phyloP scores from a whole-genome alignment of 1,140 invertebrate species.

The Tetragonula clypearis region DNA sequence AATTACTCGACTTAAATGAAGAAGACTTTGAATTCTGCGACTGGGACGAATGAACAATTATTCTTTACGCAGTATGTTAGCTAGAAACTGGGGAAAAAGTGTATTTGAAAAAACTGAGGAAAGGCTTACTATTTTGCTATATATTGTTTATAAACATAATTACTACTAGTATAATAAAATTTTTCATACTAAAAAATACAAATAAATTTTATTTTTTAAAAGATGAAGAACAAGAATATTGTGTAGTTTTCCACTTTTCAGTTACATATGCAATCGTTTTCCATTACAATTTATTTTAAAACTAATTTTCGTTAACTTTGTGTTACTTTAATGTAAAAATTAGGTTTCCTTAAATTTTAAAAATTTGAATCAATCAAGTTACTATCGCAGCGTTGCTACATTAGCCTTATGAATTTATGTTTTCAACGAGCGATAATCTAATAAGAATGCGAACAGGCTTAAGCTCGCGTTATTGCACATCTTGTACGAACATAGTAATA shows the following conservation, averaged over 20 bases:
- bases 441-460: not conserved
- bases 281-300: not conserved
- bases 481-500: constrained; percentile 25
- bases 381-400: not conserved
- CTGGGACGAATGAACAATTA: constrained; percentile 58
- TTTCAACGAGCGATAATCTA: constrained; percentile 1
- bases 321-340: not conserved
- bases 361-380: not conserved
- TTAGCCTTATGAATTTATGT: not conserved
- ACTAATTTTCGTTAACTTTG: too few species aligned
- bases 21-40: constrained; percentile 65
- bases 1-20: constrained; percentile 63
- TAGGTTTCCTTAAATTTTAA: not conserved
- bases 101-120: too few species aligned
- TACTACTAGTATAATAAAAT: not conserved
- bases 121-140: not conserved
- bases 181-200: not conserved
- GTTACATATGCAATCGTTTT: not conserved
- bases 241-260: not conserved
- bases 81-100: not conserved
- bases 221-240: not conserved
- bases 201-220: not conserved
- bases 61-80: not conserved
- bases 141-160: not conserved
- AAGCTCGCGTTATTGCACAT: not conserved